Percentiles rank a stretch among this genome's conserved stretches.
phyloP scores from a whole-genome alignment of 2,797 vertebrate species.

The Mareca strepera region DNA sequence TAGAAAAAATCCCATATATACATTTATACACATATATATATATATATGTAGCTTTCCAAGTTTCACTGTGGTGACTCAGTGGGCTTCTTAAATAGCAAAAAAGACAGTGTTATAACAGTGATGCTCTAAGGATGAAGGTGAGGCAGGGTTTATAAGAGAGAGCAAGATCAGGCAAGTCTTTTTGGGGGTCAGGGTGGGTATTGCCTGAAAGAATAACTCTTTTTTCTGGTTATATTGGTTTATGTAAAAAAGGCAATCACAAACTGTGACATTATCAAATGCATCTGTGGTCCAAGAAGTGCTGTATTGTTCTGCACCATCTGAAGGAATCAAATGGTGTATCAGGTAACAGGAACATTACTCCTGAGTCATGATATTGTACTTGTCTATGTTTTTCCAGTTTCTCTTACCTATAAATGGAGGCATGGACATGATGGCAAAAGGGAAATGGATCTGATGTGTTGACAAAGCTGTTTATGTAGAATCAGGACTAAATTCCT shows the following conservation, averaged over 20 bases:
- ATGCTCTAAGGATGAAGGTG: neutral
- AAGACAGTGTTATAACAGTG: neutral
- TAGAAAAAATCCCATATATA: neutral
- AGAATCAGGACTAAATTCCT: neutral
- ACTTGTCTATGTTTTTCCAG: conserved; percentile 17
- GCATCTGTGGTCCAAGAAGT: neutral
- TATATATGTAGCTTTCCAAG: neutral
- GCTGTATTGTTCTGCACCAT: neutral
- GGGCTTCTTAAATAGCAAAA: neutral
- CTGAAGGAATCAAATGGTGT: neutral
- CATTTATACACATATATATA: neutral
- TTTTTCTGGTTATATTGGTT: neutral
- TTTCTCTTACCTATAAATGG: neutral
- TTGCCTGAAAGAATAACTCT: neutral
- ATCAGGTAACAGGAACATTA: conserved; percentile 1
- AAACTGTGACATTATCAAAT: neutral
- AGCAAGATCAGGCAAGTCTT: neutral
- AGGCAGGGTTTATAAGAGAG: neutral
- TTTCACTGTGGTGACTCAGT: neutral
- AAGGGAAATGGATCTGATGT: neutral
- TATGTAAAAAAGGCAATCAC: neutral
- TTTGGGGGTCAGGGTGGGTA: neutral
- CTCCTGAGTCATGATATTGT: neutral
- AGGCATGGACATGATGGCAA: neutral
- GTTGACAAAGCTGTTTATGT: neutral